Evolutionary conservation across 1,140 invertebrate species (phyloP).

Genomic region (Meteorus sp.): DNA sequence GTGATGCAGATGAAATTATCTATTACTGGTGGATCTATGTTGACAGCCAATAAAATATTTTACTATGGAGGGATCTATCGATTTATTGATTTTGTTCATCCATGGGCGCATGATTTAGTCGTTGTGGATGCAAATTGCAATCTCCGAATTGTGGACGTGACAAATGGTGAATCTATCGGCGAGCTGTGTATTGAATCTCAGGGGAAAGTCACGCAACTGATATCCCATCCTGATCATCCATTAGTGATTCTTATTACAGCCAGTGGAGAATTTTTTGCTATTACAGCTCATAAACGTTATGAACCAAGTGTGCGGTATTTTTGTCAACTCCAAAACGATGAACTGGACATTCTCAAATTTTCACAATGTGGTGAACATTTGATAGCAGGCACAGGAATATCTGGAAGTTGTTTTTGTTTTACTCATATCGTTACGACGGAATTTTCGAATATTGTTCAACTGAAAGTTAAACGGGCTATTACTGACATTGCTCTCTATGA

Average conservation of each 20-base stretch:
- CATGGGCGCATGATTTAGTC: constrained; percentile 45
- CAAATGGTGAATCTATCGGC: constrained; percentile 30
- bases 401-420: constrained; percentile 44
- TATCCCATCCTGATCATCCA: constrained; percentile 44
- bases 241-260: constrained; percentile 36
- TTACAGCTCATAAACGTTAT: constrained; percentile 32
- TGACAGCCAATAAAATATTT: constrained; percentile 8
- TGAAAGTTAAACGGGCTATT: constrained; percentile 28
- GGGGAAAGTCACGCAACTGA: constrained; percentile 31
- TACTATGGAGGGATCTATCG: constrained; percentile 34
- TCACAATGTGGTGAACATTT: constrained; percentile 44
- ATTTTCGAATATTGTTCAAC: constrained; percentile 29
- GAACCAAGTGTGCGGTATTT: constrained; percentile 34
- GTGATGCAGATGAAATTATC: constrained; percentile 38
- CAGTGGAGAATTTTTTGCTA: constrained; percentile 40
- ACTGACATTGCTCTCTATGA: constrained; percentile 41
- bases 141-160: constrained; percentile 36
- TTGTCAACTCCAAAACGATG: constrained; percentile 33
- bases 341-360: constrained; percentile 47
- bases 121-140: constrained; percentile 31
- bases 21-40: constrained; percentile 10
- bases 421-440: constrained; percentile 24
- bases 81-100: constrained; percentile 44
- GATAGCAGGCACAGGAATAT: constrained; percentile 31
- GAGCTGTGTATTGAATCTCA: constrained; percentile 32